Evolutionary conservation across 2,113 vertebrate species (phyloP).

Genomic region (Cinclus cinclus): DNA sequence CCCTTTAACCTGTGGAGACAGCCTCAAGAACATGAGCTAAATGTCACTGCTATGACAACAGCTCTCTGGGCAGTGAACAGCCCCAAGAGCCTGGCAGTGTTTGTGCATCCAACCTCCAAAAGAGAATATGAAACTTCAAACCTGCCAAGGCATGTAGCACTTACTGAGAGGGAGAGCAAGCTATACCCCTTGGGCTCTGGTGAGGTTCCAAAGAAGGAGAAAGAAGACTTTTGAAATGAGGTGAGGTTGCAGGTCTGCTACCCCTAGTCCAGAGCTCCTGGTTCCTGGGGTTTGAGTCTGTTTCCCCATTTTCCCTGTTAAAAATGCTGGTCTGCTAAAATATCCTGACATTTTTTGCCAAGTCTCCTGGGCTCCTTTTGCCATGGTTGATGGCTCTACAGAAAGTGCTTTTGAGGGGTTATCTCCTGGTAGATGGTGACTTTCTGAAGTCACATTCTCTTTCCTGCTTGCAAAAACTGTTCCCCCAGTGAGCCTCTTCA

Average conservation of each 20-base stretch:
- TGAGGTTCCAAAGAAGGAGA: neutral
- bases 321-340: neutral
- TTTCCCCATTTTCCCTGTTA: neutral
- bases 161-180: neutral
- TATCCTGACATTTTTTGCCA: neutral
- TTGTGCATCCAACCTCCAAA: neutral
- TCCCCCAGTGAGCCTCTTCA: slow-evolving; percentile 18
- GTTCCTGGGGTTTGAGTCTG: neutral
- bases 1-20: neutral
- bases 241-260: neutral
- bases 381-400: neutral
- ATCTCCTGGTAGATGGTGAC: neutral
- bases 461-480: neutral
- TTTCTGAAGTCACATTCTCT: neutral
- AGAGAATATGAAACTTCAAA: neutral
- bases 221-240: neutral
- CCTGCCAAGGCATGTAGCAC: neutral
- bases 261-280: neutral
- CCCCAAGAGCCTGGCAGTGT: neutral
- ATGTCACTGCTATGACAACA: neutral
- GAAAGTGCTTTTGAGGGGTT: neutral
- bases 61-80: neutral
- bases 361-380: neutral
- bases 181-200: neutral
- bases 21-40: neutral